phyloP scores from a whole-genome alignment of 2,113 vertebrate genomes.

The Cyphomyrus plagiostoma region DNA sequence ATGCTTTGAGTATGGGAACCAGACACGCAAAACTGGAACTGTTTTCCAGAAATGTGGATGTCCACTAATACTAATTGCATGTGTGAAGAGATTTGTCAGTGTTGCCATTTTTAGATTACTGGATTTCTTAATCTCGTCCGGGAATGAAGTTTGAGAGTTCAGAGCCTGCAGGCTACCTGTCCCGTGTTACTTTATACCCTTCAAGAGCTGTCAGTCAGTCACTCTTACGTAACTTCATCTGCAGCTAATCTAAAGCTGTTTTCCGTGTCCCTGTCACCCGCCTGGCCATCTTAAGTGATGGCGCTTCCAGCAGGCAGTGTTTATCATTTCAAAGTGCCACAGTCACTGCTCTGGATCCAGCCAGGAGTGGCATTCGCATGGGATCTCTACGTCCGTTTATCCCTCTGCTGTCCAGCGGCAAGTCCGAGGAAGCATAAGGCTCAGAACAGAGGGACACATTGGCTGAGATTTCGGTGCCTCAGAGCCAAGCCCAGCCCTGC shows the following conservation, averaged over 20 bases:
- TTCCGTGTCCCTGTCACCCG: background rate
- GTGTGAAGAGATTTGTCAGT: background rate
- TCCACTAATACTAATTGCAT: background rate
- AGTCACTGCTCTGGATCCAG: background rate
- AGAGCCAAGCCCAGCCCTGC: background rate
- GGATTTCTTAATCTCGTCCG: background rate
- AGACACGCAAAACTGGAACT: background rate
- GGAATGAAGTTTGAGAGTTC: background rate
- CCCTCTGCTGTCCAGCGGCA: background rate
- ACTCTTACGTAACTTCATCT: background rate
- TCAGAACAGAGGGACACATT: background rate
- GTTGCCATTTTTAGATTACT: background rate
- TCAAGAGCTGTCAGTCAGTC: background rate
- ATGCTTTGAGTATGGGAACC: background rate
- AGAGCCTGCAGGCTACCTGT: background rate
- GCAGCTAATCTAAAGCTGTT: background rate
- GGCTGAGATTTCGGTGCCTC: background rate
- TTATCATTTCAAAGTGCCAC: background rate
- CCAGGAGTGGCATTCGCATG: background rate
- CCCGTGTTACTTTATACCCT: background rate
- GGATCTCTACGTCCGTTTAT: background rate
- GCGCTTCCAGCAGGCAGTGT: background rate
- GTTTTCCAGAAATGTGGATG: background rate
- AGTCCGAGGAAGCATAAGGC: background rate
- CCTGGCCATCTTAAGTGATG: background rate